Evolutionary conservation across 2,113 vertebrate species (phyloP), one percentile per base, ranked within the genome.

Genomic region (Pachyramphus minor): DNA sequence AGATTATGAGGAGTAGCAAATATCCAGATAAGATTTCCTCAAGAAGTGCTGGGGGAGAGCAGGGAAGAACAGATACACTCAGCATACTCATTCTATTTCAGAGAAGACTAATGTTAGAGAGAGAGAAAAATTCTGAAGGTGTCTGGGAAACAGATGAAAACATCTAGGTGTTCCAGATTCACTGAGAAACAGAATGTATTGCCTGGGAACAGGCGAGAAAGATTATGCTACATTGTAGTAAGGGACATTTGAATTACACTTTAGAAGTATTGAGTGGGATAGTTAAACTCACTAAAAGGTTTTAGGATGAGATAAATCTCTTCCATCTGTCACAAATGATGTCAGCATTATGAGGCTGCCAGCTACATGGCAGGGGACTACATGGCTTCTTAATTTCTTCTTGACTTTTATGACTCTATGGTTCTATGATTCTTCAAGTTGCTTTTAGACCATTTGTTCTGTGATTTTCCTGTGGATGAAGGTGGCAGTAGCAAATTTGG

Each of bases 291-390:
- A 60, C 31, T 1, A 0, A 59, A 82, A 71, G 5, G 27, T 81
- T 94, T 87, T 53, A 71, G 47, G 27, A 59, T 81, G 56, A 94
- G 47, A 66, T 33, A 80, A 58, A 50, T 77, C 28, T 84, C 42
- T 77, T 76, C 89, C 76, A 90, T 90, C 84, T 95, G 90, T 93
- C 66, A 82, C 49, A 91, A 91, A 60, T 85, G 0, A 82, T 94
- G 78, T 91, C 78, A 95, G 33, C 11, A 28, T 82, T 76, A 28
- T 63, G 16, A 68, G 53, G 75, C 49, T 91, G 69, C 69, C 90
- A 72, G 52, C 18, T 91, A 58, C 39, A 33, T 93, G 77, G 71
- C 74, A 91, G 69, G 74, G 31, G 22, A 60, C 78, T 87, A 52
- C 31, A 39, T 23, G 25, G 69, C 20, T 85, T 89, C 60, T 77